phyloP scores from a whole-genome alignment of 2,888 invertebrate species.

The Vesta saturnalis region DNA sequence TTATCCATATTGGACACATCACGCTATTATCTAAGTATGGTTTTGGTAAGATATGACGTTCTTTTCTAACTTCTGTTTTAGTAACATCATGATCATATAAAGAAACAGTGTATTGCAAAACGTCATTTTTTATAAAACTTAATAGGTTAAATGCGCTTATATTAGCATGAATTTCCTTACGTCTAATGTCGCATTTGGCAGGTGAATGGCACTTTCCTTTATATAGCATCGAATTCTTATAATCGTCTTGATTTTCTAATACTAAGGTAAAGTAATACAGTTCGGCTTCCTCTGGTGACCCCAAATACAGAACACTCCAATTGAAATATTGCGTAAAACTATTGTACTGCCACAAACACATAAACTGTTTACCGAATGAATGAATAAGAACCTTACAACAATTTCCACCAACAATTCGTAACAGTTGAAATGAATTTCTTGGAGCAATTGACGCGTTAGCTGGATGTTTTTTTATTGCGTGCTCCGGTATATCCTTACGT shows the following conservation, averaged over 20 bases:
- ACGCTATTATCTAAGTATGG: too few relatives aligned
- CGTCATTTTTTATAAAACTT: background rate
- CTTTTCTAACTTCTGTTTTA: background rate
- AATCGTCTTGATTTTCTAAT: background rate
- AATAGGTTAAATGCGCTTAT: background rate
- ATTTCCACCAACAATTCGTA: background rate
- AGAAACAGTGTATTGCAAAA: background rate
- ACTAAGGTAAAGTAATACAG: background rate
- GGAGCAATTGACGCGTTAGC: background rate
- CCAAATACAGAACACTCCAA: background rate
- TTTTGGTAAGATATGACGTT: background rate
- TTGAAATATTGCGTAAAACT: background rate
- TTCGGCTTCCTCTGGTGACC: background rate
- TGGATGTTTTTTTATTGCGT: background rate
- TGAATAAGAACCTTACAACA: background rate
- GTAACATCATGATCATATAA: background rate
- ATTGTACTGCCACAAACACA: slow-evolving; percentile 4
- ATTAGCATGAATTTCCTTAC: background rate
- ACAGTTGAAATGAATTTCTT: background rate
- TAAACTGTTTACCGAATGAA: background rate
- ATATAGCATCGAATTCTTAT: background rate
- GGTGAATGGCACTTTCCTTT: background rate
- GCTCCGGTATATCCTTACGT: background rate
- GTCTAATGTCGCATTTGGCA: background rate
- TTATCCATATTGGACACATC: background rate